These are phyloP conservation scores for Sterna hirundo DNA, from an alignment of 2,113 vertebrate genomes.

Conservation along the genomic window DNA sequence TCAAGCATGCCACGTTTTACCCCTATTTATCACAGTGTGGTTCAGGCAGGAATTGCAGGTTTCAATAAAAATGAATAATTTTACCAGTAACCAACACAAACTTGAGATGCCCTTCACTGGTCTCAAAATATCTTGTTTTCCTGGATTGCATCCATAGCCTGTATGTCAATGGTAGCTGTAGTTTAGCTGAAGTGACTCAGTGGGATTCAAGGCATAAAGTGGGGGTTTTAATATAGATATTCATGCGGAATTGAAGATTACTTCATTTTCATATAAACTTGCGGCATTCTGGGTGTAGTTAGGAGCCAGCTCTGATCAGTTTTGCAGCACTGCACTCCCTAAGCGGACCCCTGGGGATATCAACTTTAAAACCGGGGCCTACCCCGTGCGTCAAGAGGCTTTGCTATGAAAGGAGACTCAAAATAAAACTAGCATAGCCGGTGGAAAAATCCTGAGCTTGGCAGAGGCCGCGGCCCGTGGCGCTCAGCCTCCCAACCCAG, in stretches of 20 bases:
- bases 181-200: not conserved
- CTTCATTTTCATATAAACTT: slow-evolving; percentile 10
- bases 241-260: not conserved
- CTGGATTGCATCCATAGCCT: slow-evolving; percentile 2
- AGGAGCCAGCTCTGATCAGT: not conserved
- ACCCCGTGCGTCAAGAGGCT: not conserved
- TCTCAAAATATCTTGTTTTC: slow-evolving; percentile 56
- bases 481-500: slow-evolving; percentile 4
- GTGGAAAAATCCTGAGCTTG: slow-evolving; percentile 38
- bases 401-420: not conserved
- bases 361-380: not conserved
- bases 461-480: not conserved
- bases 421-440: not conserved
- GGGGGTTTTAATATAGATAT: not conserved
- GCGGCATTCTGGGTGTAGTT: not conserved
- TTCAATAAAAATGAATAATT: slow-evolving; percentile 39
- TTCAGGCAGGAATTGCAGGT: slow-evolving; percentile 1
- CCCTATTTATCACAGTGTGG: not conserved
- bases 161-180: not conserved
- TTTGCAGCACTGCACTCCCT: not conserved
- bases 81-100: slow-evolving; percentile 20
- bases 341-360: not conserved
- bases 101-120: not conserved
- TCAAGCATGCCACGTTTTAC: not conserved
- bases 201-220: not conserved